Base-by-base conservation (phyloP, 2,113 vertebrate genomes). In the Mesembrinibis cayennensis region DNA sequence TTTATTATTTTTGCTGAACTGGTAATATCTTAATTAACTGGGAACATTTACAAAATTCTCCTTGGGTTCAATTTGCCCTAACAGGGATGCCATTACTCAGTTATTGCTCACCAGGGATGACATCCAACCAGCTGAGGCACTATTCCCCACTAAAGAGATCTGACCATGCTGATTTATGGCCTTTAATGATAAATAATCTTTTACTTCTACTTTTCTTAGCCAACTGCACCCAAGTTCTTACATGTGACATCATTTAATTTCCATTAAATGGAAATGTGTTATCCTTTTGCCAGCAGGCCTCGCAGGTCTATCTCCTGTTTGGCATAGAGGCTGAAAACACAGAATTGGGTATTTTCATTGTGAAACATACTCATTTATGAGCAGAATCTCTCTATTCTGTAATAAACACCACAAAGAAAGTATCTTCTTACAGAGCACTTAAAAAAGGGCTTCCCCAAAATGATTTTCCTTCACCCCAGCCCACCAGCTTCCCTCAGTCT, bases 1-100 rank as follows among this genome's bases (percentile, higher is more conserved):
- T 82, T 96, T 53, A 67, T 65, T 79, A 40, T 82, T 87, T 94
- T 77, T 93, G 49, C 62, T 83, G 85, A 90, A 82, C 32, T 73
- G 69, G 49, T 80, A 92, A 21, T 82, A 56, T 29, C 66, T 93
- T 92, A 84, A 76, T 94, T 82, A 93, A 49, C 58, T 82, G 53
- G 29, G 34, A 87, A 21, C 44, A 58, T 9, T 87, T 74, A 93
- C 8, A 79, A 69, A 79, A 77, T 42, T 70, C 38, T 82, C 65
- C 40, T 53, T 36, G 45, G 63, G 59, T 87, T 70, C 36, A 40
- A 16, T 50, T 3, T 49, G 12, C 34, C 83, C 38, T 21, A 47
- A 26, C 18, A 32, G 32, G 42, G 92, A 79, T 11, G 21, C 12
- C 47, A 72, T 72, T 82, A 44, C 55, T 82, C 42, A 45, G 30